Evolutionary conservation across 2,113 vertebrate genomes (phyloP), one percentile per base, ranked within the genome.

Genomic region (Neolamprologus longior): DNA sequence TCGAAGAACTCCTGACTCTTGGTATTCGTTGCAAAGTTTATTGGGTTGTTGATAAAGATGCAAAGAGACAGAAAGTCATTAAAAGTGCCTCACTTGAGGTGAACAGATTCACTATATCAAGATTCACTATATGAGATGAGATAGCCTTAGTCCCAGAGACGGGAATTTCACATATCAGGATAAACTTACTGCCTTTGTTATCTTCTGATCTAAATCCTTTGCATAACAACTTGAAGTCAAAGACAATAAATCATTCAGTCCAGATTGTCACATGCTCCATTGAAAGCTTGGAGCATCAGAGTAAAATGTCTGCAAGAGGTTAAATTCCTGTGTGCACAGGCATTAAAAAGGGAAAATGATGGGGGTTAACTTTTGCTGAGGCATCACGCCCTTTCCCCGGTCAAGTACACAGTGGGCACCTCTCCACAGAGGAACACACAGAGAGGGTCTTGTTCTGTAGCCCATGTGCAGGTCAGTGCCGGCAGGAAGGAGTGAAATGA

Each of bases 391-490:
- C 71, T 79, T 85, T 79, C 86, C 80, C 83, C 35, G 80, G 91
- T 94, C 93, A 95, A 87, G 89, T 90, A 85, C 92, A 93, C 87
- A 91, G 57, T 14, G 88, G 88, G 89, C 93, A 91, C 37, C 76
- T 89, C 82, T 90, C 88, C 92, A 86, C 80, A 17, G 45, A 57
- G 81, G 83, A 92, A 80, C 89, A 88, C 87, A 96, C 91, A 95
- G 93, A 95, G 92, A 92, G 90, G 88, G 82, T 88, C 92, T 95
- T 95, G 95, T 95, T 95, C 89, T 82, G 81, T n/a, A 33, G 87
- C 88, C 88, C 89, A 84, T 86, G 92, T 78, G 90, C 68, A 5
- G 92, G 86, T 89, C 90, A 86, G 78, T 9, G 82, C 83, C 80
- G 80, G 91, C 95, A 95, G 94, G 95, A 94, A 90, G 88, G 83